Evolutionary conservation across 1,140 invertebrate genomes (phyloP).

Genomic region (Drosophila seguyi): DNA sequence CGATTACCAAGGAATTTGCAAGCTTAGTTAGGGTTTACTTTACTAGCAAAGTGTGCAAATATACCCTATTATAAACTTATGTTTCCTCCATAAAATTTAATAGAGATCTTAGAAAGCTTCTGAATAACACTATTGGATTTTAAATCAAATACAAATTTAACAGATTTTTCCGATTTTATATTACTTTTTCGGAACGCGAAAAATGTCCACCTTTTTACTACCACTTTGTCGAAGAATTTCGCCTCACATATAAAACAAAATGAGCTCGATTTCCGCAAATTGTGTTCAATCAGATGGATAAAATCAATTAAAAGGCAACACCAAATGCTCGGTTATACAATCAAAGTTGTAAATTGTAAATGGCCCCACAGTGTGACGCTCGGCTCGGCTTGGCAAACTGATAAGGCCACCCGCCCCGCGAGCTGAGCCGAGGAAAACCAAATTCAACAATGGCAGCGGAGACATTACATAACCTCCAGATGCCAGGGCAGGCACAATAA

Average conservation of each 20-base stretch:
- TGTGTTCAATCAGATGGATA: constrained; percentile 33
- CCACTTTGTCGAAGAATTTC: no score
- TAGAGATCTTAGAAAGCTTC: neutral
- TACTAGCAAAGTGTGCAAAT: neutral
- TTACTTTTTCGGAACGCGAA: neutral
- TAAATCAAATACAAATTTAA: neutral
- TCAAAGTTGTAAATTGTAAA: constrained; percentile 48
- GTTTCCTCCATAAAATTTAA: no score
- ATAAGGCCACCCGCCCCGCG: constrained; percentile 56
- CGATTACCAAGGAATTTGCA: constrained; percentile 10
- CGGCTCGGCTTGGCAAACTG: constrained; percentile 36
- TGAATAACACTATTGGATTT: no score
- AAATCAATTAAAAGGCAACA: constrained; percentile 47
- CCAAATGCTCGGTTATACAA: constrained; percentile 48
- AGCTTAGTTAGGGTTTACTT: constrained; percentile 1
- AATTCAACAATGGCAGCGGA: constrained; percentile 63
- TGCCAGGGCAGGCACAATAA: constrained; percentile 68
- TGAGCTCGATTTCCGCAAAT: constrained; percentile 23
- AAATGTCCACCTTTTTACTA: no score
- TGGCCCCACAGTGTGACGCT: constrained; percentile 30
- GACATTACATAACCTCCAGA: constrained; percentile 62
- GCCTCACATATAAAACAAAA: no score
- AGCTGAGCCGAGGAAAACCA: constrained; percentile 30
- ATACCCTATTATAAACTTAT: no score
- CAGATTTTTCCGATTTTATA: neutral